Base-by-base conservation (phyloP, 2,797 vertebrate species). In the Hybognathus amarus region DNA sequence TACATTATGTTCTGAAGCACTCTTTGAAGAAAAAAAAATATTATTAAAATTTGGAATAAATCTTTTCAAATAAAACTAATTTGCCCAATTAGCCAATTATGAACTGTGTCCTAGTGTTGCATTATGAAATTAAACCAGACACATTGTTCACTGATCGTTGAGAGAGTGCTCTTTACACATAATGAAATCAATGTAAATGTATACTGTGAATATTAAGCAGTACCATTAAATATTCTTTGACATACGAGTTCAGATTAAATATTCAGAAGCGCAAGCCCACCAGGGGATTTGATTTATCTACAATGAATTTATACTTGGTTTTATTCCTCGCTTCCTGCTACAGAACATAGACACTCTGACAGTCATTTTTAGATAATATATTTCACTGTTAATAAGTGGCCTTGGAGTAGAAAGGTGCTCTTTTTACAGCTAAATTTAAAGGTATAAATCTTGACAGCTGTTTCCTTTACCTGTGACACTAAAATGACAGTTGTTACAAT, bases 331-430 rank as follows among this genome's bases (percentile, higher is more conserved):
- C 8, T 40, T 79, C 64, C 50, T 68, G 20, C 47, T 67, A 40
- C 30, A 50, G 30, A 38, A 67, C 17, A 33, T 59, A 50, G 38
- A 50, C 40, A 15, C 24, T 13, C 38, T 24, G 64, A 70, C 69
- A 71, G 40, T 74, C 54, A 12, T 64, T 30, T 74, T 73, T 22
- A 64, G 56, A 63, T 18, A 18, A 61, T 73, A 50, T 7, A 52
- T 50, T 63, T 81, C 27, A 50, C 56, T 73, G 69, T 36, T 81
- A 73, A 61, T 71, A 80, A 68, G 42, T 52, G 52, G 36, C 17
- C 10, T 80, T 1, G 5, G 52, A 10, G 24, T 42, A 45, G 20
- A 42, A 2, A 56, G 38, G 12, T 20, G 38, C 79, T 80, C 40
- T 24, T 47, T 74, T 50, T 64, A 74, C 63, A 22, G 3, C 36